Percentiles rank a stretch among this genome's conserved stretches.
Evolutionary conservation across 2,113 vertebrate species (phyloP).

Genomic region (Callionymus lyra): DNA sequence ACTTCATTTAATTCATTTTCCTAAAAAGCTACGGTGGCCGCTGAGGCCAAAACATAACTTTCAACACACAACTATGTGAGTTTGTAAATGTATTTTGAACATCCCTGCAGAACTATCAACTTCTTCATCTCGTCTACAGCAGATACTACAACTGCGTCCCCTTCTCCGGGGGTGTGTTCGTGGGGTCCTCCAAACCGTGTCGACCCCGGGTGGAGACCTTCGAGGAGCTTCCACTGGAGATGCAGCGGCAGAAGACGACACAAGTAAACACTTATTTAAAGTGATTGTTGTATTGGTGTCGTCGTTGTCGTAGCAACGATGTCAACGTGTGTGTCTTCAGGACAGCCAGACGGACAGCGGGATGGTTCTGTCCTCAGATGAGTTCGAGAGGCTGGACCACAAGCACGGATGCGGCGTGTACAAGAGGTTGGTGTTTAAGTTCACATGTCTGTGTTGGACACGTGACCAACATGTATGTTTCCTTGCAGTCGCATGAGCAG

Average conservation of each 20-base stretch:
- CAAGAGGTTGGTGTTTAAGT: slow-evolving; percentile 45
- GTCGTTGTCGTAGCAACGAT: background rate
- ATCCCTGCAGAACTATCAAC: background rate
- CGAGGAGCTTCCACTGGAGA: slow-evolving; percentile 85
- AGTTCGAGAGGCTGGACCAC: slow-evolving; percentile 88
- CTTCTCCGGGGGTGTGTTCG: slow-evolving; percentile 78
- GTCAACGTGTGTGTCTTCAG: slow-evolving; percentile 49
- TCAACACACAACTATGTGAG: too few species aligned
- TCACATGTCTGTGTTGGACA: background rate
- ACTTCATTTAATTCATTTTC: too few species aligned
- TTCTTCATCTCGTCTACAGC: background rate
- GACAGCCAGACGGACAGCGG: slow-evolving; percentile 98
- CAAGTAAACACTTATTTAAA: slow-evolving; percentile 63
- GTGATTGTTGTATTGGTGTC: background rate
- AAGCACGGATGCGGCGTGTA: slow-evolving; percentile 69
- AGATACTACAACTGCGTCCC: slow-evolving; percentile 97
- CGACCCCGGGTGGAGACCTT: slow-evolving; percentile 87
- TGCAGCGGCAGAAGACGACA: slow-evolving; percentile 74
- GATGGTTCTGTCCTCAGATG: slow-evolving; percentile 96
- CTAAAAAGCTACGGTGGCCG: too few species aligned
- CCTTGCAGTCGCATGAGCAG: slow-evolving; percentile 51
- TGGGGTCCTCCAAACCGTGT: slow-evolving; percentile 71
- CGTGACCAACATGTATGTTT: background rate
- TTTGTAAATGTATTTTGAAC: too few species aligned
- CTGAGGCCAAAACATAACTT: too few species aligned